Base-by-base conservation (phyloP, 2,797 vertebrate genomes). In the Falco novaeseelandiae region DNA sequence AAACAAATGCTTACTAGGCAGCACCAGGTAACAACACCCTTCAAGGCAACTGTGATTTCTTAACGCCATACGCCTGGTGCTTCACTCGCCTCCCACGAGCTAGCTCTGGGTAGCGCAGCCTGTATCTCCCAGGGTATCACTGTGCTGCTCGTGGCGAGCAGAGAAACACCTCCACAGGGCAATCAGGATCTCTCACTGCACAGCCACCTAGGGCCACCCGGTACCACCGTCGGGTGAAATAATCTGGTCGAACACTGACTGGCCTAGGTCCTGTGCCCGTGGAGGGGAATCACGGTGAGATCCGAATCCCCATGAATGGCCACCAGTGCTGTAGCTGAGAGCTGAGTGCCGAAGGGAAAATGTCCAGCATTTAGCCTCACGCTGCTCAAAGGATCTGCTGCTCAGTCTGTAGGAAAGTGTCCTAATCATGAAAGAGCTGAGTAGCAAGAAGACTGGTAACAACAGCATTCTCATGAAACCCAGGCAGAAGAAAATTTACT, bases 11-110 rank as follows among this genome's bases (percentile, higher is more conserved):
- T 61, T 40, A 63, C 26, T 55, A 89, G 85, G 71, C 74, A 93
- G 74, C 87, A 95, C 34, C 42, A 95, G 84, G 92, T 93, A 96
- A 95, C 89, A 96, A 95, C 89, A 87, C 48, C 84, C 74, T 94
- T 59, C 42, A 13, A 94, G 81, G 86, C 78, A 89, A 52, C 38
- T 77, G 7, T 17, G 14, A 12, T 81, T 83, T 48, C 78, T 63
- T 57, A 77, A 62, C 91, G 71, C 51, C n/a, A 6, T 25, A 27
- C n/a, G 54, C 77, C 29, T 54, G 27, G 66, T 59, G 82, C 72
- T 70, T 40, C 42, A 5, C 16, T 23, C 2, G 2, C 42, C 74
- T 61, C 44, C 32, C 48, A 21, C 48, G 21, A 29, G 29, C 10
- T 1, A 62, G 52, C 49, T 76, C 21, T 1, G 30, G 30, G 83